Evolutionary conservation across 1,140 invertebrate species (phyloP).

Genomic region (Cotesia typhae): DNA sequence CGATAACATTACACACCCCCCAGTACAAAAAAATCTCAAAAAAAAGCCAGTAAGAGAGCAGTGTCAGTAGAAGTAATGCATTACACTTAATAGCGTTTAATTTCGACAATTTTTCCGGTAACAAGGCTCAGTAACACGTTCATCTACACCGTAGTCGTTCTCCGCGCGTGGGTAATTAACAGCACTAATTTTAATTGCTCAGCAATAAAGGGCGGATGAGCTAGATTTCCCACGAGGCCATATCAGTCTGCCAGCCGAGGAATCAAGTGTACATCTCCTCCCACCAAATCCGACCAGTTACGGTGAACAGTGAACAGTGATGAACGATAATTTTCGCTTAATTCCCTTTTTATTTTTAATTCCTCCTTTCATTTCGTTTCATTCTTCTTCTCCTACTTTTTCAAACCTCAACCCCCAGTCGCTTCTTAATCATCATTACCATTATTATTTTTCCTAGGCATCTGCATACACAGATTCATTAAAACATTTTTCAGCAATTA

Average conservation of each 20-base stretch:
- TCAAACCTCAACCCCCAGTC: no score
- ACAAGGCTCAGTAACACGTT: not conserved
- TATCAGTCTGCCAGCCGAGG: no score
- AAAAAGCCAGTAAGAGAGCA: no score
- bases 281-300: slow-evolving; percentile 25
- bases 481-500: no score
- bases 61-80: no score
- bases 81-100: no score
- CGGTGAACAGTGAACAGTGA: slow-evolving; percentile 29
- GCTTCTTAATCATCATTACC: no score
- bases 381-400: slow-evolving; percentile 14
- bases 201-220: slow-evolving; percentile 44
- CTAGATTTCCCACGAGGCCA: slow-evolving; percentile 40
- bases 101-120: slow-evolving; percentile 11
- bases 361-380: not conserved
- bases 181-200: slow-evolving; percentile 45
- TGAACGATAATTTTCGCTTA: slow-evolving; percentile 42
- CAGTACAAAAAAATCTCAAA: no score
- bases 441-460: no score
- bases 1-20: no score
- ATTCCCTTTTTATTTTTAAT: slow-evolving; percentile 39
- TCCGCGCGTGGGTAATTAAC: slow-evolving; percentile 39
- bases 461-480: no score
- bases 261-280: slow-evolving; percentile 21
- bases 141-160: not conserved